Conservation (phyloP, 2,113 vertebrate genomes). For the Budorcas taxicolor region DNA sequence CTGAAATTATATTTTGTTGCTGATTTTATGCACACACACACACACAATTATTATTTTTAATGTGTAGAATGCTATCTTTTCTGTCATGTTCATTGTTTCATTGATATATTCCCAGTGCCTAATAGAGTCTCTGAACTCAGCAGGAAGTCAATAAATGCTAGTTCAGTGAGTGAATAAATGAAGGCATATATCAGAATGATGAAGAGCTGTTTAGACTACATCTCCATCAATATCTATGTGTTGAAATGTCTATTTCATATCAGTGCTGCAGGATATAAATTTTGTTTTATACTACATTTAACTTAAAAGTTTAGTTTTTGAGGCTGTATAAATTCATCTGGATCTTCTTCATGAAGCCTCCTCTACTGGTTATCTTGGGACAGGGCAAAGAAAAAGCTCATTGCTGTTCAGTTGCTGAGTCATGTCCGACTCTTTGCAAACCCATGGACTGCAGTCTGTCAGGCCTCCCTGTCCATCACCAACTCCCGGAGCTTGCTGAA, state of each 20-base stretch:
- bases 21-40: background rate
- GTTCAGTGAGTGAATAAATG: background rate
- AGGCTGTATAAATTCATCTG: background rate
- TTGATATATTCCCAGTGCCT: background rate
- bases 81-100: background rate
- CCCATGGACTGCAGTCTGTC: background rate
- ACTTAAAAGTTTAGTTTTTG: background rate
- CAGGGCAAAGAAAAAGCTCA: background rate
- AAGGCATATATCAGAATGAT: background rate
- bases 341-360: background rate
- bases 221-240: background rate
- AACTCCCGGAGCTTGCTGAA: accelerated
- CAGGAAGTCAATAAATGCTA: background rate
- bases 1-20: background rate
- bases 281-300: background rate
- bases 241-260: background rate
- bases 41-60: background rate
- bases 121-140: background rate
- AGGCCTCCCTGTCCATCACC: background rate
- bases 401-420: background rate
- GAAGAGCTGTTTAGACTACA: background rate
- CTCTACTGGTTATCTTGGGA: background rate
- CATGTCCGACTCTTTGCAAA: accelerated
- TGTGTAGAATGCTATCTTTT: background rate
- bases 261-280: background rate